These are phyloP conservation scores for Anableps anableps DNA, from an alignment of 2,797 vertebrate species.

Conservation along the genomic window DNA sequence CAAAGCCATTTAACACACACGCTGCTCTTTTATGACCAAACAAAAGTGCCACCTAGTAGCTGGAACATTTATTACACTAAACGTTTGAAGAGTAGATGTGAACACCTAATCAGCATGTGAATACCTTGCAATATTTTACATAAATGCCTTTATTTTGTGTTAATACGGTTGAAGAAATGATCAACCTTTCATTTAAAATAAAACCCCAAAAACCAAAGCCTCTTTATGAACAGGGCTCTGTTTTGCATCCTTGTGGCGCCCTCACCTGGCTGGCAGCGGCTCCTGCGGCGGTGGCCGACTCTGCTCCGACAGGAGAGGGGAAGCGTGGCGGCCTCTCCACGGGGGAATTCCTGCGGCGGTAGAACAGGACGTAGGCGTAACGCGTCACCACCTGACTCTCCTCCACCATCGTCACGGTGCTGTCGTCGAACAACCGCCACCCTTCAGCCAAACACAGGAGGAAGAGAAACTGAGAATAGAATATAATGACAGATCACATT, in stretches of 20 bases:
- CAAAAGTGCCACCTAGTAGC: background rate
- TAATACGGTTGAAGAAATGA: background rate
- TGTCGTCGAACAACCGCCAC: slow-evolving; percentile 98
- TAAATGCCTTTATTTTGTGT: background rate
- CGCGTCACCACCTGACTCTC: slow-evolving; percentile 98
- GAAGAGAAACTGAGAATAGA: background rate
- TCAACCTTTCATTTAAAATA: background rate
- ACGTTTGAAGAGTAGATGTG: background rate
- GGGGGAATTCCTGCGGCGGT: slow-evolving; percentile 95
- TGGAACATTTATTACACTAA: background rate
- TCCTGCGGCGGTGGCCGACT: slow-evolving; percentile 83
- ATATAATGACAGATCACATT: background rate
- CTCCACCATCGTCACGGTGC: slow-evolving; percentile 96
- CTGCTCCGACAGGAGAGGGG: slow-evolving; percentile 79
- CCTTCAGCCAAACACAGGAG: slow-evolving; percentile 75
- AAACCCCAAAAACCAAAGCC: background rate
- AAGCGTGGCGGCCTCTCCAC: slow-evolving; percentile 91
- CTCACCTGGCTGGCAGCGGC: slow-evolving; percentile 95
- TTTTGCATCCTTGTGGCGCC: background rate
- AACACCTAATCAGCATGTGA: background rate
- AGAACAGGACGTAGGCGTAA: slow-evolving; percentile 97
- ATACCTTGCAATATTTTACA: background rate
- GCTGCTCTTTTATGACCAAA: background rate
- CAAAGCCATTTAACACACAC: slow-evolving; percentile 7
- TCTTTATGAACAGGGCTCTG: background rate